These are phyloP conservation scores for Standfussiana lucernea DNA, from an alignment of 2,888 invertebrate species.

Conservation along the genomic window DNA sequence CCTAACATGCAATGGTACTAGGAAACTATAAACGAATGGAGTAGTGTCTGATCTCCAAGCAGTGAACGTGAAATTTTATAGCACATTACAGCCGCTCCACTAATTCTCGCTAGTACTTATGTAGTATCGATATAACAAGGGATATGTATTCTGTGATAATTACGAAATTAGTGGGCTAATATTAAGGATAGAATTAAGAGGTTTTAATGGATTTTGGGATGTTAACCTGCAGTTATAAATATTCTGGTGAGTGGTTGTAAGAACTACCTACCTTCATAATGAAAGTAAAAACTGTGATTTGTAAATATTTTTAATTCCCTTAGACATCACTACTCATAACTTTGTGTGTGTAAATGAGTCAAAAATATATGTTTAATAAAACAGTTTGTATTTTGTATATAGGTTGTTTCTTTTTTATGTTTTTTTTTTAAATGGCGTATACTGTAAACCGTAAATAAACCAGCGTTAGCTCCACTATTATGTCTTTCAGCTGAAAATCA, in stretches of 20 bases:
- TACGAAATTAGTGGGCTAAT: neutral
- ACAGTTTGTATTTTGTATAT: neutral
- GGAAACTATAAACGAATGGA: slow-evolving; percentile 33
- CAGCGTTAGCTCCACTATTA: neutral
- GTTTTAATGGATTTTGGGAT: neutral
- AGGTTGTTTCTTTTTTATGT: neutral
- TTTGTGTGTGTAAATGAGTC: neutral
- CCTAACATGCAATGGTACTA: slow-evolving; percentile 16
- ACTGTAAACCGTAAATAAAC: neutral
- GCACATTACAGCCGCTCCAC: slow-evolving; percentile 4
- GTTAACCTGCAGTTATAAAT: neutral
- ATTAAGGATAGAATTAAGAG: no score
- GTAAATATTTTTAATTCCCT: neutral
- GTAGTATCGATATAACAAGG: slow-evolving; percentile 6
- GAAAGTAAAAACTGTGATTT: neutral
- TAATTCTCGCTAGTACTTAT: slow-evolving; percentile 17
- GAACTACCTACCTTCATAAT: neutral
- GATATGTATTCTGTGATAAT: slow-evolving; percentile 12
- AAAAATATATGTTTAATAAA: neutral
- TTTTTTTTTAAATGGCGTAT: neutral
- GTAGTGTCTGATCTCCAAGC: slow-evolving; percentile 7
- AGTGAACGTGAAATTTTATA: slow-evolving; percentile 37
- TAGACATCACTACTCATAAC: no score
- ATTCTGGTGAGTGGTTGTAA: neutral
- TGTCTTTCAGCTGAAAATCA: neutral